Evolutionary conservation across 2,888 invertebrate genomes (phyloP).

Genomic region (Trissoscelio sp.): DNA sequence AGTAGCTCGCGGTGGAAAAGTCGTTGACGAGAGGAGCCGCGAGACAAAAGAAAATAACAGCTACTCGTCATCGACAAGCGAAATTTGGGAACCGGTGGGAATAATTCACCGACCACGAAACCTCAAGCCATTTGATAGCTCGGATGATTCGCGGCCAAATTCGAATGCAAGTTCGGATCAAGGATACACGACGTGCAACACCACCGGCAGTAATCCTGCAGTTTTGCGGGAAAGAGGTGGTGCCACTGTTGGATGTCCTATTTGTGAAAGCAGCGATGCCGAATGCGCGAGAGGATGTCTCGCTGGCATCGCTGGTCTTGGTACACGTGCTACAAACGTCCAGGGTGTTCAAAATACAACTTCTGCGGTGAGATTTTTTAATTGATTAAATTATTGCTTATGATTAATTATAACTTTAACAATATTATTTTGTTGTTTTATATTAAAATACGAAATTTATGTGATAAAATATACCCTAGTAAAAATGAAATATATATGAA

Average conservation of each 20-base stretch:
- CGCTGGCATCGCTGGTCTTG: slow-evolving; percentile 76
- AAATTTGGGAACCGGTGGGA: slow-evolving; percentile 87
- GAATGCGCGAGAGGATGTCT: slow-evolving; percentile 74
- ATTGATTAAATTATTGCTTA: too few relatives aligned
- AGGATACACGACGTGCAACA: slow-evolving; percentile 79
- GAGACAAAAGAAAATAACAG: slow-evolving; percentile 90
- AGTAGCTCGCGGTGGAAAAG: slow-evolving; percentile 87
- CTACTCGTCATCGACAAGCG: slow-evolving; percentile 87
- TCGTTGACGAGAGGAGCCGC: slow-evolving; percentile 88
- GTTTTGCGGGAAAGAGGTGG: slow-evolving; percentile 79
- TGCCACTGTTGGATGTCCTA: slow-evolving; percentile 63
- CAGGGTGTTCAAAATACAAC: slow-evolving; percentile 78
- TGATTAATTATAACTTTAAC: too few relatives aligned
- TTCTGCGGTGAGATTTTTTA: slow-evolving; percentile 79
- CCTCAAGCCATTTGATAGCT: slow-evolving; percentile 81
- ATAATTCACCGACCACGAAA: slow-evolving; percentile 80
- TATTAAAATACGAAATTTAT: too few relatives aligned
- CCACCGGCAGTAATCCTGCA: slow-evolving; percentile 78
- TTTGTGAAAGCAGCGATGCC: slow-evolving; percentile 66
- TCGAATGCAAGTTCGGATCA: slow-evolving; percentile 82
- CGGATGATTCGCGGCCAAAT: slow-evolving; percentile 81
- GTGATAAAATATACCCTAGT: too few relatives aligned
- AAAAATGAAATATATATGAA: too few relatives aligned
- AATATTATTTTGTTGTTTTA: too few relatives aligned
- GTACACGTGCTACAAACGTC: slow-evolving; percentile 64